Evolutionary conservation across 2,888 invertebrate species (phyloP).

Genomic region (Noctua comes): DNA sequence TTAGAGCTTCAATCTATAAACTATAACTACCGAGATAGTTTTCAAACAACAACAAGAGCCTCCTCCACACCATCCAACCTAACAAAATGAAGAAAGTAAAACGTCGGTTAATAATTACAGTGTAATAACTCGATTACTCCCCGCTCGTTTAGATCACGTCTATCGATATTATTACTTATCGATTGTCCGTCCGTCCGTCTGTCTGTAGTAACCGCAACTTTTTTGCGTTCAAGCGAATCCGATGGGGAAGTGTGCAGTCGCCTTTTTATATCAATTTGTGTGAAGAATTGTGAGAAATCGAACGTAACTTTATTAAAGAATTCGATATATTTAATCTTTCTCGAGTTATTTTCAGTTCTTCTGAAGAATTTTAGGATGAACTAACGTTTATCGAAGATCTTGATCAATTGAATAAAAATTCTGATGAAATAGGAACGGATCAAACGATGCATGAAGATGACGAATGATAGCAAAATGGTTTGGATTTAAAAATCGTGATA

Average conservation of each 20-base stretch:
- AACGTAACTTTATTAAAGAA: slow-evolving; percentile 32
- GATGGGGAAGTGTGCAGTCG: slow-evolving; percentile 43
- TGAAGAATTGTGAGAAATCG: slow-evolving; percentile 28
- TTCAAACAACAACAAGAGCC: slow-evolving; percentile 23
- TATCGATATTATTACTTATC: slow-evolving; percentile 71
- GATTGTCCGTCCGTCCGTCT: slow-evolving; percentile 66
- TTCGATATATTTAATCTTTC: slow-evolving; percentile 44
- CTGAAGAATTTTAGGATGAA: slow-evolving; percentile 4
- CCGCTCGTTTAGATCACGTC: slow-evolving; percentile 69
- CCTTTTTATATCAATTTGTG: slow-evolving; percentile 46
- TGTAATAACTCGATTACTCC: slow-evolving; percentile 71
- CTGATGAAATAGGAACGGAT: slow-evolving; percentile 47
- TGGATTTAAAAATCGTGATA: slow-evolving; percentile 58
- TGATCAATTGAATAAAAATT: slow-evolving; percentile 26
- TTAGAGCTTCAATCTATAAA: neutral
- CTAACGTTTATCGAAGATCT: slow-evolving; percentile 32
- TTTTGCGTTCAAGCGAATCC: slow-evolving; percentile 61
- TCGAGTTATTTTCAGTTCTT: slow-evolving; percentile 35
- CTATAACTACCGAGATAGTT: neutral
- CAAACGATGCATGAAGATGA: slow-evolving; percentile 58
- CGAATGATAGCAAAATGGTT: slow-evolving; percentile 56
- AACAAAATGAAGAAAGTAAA: slow-evolving; percentile 76
- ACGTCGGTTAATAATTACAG: slow-evolving; percentile 83
- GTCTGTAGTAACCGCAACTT: slow-evolving; percentile 65
- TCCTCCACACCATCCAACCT: slow-evolving; percentile 58